These are phyloP conservation scores for Caenorhabditis brenneri DNA, from an alignment of 1,140 invertebrate species.

Conservation along the genomic window DNA sequence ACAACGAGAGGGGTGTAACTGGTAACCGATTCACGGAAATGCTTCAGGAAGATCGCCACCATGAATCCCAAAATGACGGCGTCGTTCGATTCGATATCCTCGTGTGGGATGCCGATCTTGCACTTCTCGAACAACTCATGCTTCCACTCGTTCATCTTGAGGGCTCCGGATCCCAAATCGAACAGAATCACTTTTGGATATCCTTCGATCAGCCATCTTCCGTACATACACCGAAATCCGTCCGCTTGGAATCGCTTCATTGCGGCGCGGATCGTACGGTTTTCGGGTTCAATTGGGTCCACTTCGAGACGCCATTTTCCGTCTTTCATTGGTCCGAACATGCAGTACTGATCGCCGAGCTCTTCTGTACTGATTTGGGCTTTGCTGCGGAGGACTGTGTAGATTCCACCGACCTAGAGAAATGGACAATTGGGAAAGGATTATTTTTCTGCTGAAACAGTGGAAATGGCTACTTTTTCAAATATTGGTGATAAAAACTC, in stretches of 20 bases:
- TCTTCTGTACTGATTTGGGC: constrained; percentile 96
- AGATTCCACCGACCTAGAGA: constrained; percentile 89
- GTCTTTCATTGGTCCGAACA: constrained; percentile 94
- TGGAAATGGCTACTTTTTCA: neutral
- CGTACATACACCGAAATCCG: constrained; percentile 91
- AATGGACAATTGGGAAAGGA: neutral
- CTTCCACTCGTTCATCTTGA: constrained; percentile 95
- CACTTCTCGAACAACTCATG: constrained; percentile 76
- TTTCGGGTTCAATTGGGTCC: constrained; percentile 84
- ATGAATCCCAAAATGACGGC: constrained; percentile 93
- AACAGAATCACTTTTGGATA: constrained; percentile 97
- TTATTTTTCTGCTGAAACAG: neutral
- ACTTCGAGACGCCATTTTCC: constrained; percentile 85
- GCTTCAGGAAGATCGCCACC: constrained; percentile 88
- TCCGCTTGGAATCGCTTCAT: constrained; percentile 82
- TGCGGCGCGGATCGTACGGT: constrained; percentile 80
- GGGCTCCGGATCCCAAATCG: constrained; percentile 93
- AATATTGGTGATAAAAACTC: no score
- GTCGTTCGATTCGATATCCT: constrained; percentile 95
- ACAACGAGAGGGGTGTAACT: constrained; percentile 78
- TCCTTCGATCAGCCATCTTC: constrained; percentile 97
- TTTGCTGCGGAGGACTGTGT: constrained; percentile 97
- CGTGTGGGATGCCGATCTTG: constrained; percentile 87
- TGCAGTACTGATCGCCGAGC: constrained; percentile 94
- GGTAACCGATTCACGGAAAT: constrained; percentile 70